phyloP scores from a whole-genome alignment of 2,888 invertebrate species.

The Drosophila silvestris region DNA sequence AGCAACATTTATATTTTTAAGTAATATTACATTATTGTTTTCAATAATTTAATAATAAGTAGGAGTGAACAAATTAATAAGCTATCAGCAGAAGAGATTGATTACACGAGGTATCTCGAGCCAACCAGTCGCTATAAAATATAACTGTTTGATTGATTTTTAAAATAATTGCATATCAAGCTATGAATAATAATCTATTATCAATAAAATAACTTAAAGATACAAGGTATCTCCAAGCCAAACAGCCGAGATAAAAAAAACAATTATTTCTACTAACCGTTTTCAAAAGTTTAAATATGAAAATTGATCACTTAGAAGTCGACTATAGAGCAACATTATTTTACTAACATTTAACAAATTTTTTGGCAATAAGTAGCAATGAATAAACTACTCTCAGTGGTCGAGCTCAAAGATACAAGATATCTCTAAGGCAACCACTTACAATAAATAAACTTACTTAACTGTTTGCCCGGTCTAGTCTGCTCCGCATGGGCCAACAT shows the following conservation, averaged over 20 bases:
- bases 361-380: not conserved
- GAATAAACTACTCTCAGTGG: not conserved
- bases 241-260: not conserved
- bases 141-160: not conserved
- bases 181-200: no score
- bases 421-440: conserved; percentile 6
- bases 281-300: not conserved
- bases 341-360: not conserved
- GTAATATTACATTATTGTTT: not conserved
- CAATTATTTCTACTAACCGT: not conserved
- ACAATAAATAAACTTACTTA: not conserved
- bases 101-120: not conserved
- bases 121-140: not conserved
- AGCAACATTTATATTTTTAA: not conserved
- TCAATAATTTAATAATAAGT: not conserved
- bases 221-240: not conserved
- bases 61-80: not conserved
- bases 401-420: not conserved
- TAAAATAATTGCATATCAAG: no score
- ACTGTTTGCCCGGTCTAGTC: conserved; percentile 25
- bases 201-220: no score
- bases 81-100: not conserved
- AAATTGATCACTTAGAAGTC: not conserved
- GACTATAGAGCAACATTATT: not conserved
- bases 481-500: conserved; percentile 62